These are phyloP conservation scores for Psephotus haematonotus DNA, from an alignment of 2,113 vertebrate genomes.

Conservation along the genomic window DNA sequence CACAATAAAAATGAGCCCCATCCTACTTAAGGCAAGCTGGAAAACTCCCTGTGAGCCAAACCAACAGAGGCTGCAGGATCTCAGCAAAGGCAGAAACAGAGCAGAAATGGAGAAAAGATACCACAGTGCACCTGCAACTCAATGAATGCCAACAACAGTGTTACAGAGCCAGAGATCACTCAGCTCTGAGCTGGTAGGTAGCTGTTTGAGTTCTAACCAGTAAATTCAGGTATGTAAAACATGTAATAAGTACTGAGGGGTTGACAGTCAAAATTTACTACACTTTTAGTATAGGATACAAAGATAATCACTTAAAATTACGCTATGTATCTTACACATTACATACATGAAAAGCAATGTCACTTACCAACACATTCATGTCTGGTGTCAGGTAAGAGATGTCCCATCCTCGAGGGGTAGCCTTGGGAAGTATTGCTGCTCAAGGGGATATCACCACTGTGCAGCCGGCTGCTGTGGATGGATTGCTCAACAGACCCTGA, in stretches of 20 bases:
- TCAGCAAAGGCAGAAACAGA: neutral
- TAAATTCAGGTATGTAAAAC: neutral
- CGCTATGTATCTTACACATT: neutral
- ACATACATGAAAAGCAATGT: neutral
- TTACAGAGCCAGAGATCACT: neutral
- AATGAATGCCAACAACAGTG: neutral
- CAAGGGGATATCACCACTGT: rapidly evolving
- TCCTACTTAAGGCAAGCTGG: neutral
- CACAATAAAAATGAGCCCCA: neutral
- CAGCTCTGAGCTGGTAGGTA: neutral
- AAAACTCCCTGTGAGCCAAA: neutral
- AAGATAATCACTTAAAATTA: neutral
- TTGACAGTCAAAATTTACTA: neutral
- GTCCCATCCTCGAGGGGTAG: neutral
- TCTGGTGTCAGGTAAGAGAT: neutral
- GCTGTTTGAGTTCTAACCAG: neutral
- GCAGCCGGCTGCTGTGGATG: neutral
- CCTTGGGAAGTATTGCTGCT: neutral
- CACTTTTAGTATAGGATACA: neutral
- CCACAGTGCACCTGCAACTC: neutral
- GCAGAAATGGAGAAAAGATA: neutral
- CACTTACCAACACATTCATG: rapidly evolving
- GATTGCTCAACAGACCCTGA: neutral
- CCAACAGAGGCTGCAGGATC: neutral
- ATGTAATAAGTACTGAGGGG: neutral